Percentiles rank a stretch among this genome's conserved stretches.
phyloP scores from a whole-genome alignment of 2,797 vertebrate species.

The Gallinago nigripennis region DNA sequence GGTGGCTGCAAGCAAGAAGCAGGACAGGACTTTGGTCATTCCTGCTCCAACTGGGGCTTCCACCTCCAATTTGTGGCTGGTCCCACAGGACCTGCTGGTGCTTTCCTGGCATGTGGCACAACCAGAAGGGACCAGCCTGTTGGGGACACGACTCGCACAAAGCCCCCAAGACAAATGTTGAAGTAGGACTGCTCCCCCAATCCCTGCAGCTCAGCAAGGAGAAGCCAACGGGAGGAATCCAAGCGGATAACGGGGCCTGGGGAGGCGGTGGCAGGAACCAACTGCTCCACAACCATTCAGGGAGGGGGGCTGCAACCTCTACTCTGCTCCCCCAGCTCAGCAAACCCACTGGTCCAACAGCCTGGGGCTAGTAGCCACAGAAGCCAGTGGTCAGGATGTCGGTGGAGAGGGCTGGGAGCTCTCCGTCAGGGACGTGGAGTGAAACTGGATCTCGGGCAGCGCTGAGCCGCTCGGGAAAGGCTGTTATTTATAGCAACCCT shows the following conservation, averaged over 20 bases:
- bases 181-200: neutral
- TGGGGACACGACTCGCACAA: accelerated
- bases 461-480: neutral
- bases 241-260: neutral
- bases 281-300: neutral
- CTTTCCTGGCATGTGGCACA: neutral
- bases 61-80: neutral
- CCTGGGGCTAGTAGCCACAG: neutral
- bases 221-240: neutral
- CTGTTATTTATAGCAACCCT: neutral
- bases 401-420: neutral
- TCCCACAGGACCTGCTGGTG: neutral
- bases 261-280: neutral
- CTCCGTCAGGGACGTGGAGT: no score
- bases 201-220: neutral
- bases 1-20: neutral
- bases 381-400: neutral
- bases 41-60: neutral
- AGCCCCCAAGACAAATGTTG: neutral
- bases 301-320: neutral
- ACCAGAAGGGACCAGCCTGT: accelerated
- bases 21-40: neutral
- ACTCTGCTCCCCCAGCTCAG: accelerated
- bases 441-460: no score
- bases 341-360: neutral